Base-by-base conservation (phyloP, 2,888 invertebrate species). In the Alsophila aescularia region DNA sequence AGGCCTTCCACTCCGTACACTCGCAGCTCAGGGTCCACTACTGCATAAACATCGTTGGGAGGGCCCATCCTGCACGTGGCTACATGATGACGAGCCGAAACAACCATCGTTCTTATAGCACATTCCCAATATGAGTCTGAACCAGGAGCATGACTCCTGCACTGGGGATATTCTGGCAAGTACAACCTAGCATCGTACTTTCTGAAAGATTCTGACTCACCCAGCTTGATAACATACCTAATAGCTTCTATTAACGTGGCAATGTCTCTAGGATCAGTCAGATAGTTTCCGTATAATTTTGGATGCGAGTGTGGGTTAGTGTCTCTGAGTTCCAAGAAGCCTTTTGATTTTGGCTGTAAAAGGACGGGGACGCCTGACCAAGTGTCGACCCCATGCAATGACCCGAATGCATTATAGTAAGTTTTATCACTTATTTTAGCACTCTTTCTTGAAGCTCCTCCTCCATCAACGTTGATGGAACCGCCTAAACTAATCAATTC, bases 281-380 rank as follows among this genome's bases (percentile, higher is more conserved):
- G 93, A 75, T 97, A 98, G 68, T 97, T 96, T 0, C 96, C 95
- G 69, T 96, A 94, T 52, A 98, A 92, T 56, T 94, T 92, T 0
- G 98, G 97, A 71, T 94, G 93, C 1, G 95, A 94, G 45, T 93
- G 92, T 0, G 97, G 96, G 84, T 96, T 93, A n/a, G 92, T 93
- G 27, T 95, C 95, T 66, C 93, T 93, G 0, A 98, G 90, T 74
- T 93, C 93, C 0, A 97, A 75, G 7, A 93, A 92, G 0, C 97
- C 97, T 54, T 92, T 92, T 4, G 96, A 96, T 76, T 93, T 93
- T 0, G 97, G 97, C 66, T 95, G 93, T 45, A 96, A 93, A 12
- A 96, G 85, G 77, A 96, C 94, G 0, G 96, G 93, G 52, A 95
- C 90, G n/a, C 94, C 90, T 31, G 92, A 93, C 88, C 93, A 95